Evolutionary conservation across 2,113 vertebrate species (phyloP), one percentile per base, ranked within the genome.

Genomic region (Porphyrio hochstetteri): DNA sequence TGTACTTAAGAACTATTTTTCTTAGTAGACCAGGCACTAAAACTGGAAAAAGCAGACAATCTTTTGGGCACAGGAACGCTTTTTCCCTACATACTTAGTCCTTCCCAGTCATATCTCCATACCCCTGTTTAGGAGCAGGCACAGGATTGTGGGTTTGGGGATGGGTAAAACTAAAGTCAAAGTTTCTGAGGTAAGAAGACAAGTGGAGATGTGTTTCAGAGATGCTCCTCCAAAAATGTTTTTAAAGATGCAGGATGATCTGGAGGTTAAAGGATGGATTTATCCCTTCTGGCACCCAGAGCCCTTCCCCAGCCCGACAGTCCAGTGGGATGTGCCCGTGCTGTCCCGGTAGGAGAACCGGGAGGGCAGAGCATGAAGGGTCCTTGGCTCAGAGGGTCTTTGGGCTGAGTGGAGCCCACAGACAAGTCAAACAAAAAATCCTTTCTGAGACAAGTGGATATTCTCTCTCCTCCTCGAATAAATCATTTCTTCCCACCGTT

Each of bases 361-460:
- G 9, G 25, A 17, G 53, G 9, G 4, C 21, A 81, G 83, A 84
- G 28, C 9, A 2, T 0, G 0, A 75, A 27, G 4, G 11, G 8
- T 74, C 60, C 44, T 18, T 46, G 44, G 44, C 17, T 18, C 44
- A 46, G 44, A 46, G 44, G 44, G 44, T 77, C 72, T 90, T 23
- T 33, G 81, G 75, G 75, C 67, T 46, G 35, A 77, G 71, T 29
- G 5, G 28, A 92, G 61, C 67, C 67, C 7, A 1, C 4, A 1
- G 5, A 16, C 16, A 19, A 82, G 67, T 31, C 70, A 76, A 64
- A 36, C 14, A 25, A 31, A 65, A 90, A 92, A 70, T 28, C 50
- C 46, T 86, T 84, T 70, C 72, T 40, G 55, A 69, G 91, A 61
- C 78, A 82, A 75, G 46, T 2, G 2, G 55, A 79, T 65, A 24